Conservation (phyloP, 2,113 vertebrate species). For the Hemibagrus wyckioides region DNA sequence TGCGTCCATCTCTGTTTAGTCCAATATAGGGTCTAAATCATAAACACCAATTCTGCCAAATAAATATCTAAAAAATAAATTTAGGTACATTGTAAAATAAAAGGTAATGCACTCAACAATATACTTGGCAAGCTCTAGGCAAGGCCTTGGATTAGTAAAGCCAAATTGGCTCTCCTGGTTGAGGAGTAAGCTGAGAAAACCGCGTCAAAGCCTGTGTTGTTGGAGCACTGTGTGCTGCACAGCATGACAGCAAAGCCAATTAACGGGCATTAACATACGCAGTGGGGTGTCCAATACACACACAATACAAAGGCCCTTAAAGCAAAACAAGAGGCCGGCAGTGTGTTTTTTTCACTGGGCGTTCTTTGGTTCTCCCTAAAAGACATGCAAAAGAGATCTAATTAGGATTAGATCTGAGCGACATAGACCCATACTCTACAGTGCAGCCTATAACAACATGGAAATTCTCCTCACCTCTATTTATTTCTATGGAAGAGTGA, state of each 20-base stretch:
- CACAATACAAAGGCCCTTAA: slow-evolving; percentile 53
- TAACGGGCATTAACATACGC: slow-evolving; percentile 62
- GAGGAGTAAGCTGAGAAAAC: slow-evolving; percentile 26
- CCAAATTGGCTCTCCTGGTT: slow-evolving; percentile 5
- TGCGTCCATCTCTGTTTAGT: not conserved
- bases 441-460: slow-evolving; percentile 42
- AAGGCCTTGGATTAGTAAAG: not conserved
- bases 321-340: slow-evolving; percentile 52
- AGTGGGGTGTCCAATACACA: slow-evolving; percentile 45
- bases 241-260: slow-evolving; percentile 60
- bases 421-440: slow-evolving; percentile 43
- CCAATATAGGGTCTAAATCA: not conserved
- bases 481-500: not conserved
- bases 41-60: not conserved
- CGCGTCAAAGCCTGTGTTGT: slow-evolving; percentile 43
- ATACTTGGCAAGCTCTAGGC: not conserved
- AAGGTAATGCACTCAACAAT: slow-evolving; percentile 8
- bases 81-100: not conserved
- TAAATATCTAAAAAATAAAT: not conserved
- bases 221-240: slow-evolving; percentile 48
- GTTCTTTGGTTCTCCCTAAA: slow-evolving; percentile 45
- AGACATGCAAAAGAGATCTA: slow-evolving; percentile 58
- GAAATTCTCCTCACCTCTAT: not conserved
- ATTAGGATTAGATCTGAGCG: slow-evolving; percentile 54
- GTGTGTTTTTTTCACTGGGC: slow-evolving; percentile 57